These are phyloP conservation scores for Entomobrya proxima DNA, from an alignment of 2,888 invertebrate species.

Conservation along the genomic window DNA sequence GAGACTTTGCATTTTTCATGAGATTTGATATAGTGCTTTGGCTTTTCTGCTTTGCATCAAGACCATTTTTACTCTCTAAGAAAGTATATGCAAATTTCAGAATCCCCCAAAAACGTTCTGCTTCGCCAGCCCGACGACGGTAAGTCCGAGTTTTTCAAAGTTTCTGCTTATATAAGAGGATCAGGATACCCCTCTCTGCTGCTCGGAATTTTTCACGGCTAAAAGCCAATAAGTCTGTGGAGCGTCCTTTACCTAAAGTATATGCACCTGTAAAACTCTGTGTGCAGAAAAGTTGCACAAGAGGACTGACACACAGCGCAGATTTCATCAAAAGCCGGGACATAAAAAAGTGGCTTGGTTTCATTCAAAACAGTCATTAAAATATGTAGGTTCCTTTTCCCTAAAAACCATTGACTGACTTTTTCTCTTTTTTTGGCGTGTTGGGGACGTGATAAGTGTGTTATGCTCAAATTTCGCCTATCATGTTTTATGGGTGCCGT, in stretches of 20 bases:
- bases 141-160: background rate
- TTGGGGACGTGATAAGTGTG: background rate
- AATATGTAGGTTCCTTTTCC: constrained; percentile 30
- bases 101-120: background rate
- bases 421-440: background rate
- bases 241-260: no score
- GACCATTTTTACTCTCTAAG: background rate
- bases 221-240: no score
- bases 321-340: background rate
- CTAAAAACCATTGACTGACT: constrained; percentile 30
- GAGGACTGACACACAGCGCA: background rate
- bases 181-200: background rate
- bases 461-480: background rate
- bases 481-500: background rate
- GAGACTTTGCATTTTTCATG: background rate
- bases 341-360: constrained; percentile 7
- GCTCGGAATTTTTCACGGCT: no score
- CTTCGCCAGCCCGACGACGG: no score
- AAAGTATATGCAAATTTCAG: constrained; percentile 13
- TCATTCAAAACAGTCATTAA: constrained; percentile 19
- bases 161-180: constrained; percentile 1
- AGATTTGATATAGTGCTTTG: background rate
- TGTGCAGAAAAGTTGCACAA: background rate
- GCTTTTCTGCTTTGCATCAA: background rate
- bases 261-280: constrained; percentile 25